These are phyloP conservation scores for Bruchidius siliquastri DNA, from an alignment of 2,888 invertebrate species.

Conservation along the genomic window DNA sequence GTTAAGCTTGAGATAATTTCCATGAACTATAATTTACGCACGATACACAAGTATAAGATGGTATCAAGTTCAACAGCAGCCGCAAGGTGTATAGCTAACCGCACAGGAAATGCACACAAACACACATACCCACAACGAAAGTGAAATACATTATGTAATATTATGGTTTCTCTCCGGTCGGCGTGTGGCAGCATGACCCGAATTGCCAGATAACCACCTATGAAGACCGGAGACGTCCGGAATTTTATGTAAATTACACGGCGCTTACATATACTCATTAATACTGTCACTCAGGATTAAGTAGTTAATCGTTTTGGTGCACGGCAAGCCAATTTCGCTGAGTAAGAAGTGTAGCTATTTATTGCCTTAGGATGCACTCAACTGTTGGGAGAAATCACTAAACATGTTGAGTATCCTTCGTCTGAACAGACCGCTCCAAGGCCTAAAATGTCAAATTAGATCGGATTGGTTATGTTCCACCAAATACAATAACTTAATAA, in stretches of 20 bases:
- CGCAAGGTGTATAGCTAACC: not conserved
- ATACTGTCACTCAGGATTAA: not conserved
- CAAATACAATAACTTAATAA: too few relatives aligned
- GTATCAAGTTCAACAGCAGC: not conserved
- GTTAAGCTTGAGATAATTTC: too few relatives aligned
- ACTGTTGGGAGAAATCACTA: too few relatives aligned
- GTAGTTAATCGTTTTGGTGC: too few relatives aligned
- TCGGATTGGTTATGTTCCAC: too few relatives aligned
- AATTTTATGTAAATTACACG: not conserved
- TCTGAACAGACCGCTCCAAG: too few relatives aligned
- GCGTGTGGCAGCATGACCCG: not conserved
- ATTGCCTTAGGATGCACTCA: too few relatives aligned
- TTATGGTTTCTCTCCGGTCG: not conserved
- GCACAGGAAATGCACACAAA: not conserved
- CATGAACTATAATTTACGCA: too few relatives aligned
- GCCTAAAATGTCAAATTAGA: too few relatives aligned
- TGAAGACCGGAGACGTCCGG: not conserved
- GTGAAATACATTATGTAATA: not conserved
- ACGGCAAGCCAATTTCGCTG: too few relatives aligned
- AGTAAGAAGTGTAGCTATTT: too few relatives aligned
- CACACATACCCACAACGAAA: not conserved
- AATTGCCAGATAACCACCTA: not conserved
- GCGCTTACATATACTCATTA: not conserved
- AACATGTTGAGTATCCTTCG: too few relatives aligned
- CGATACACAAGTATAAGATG: not conserved